Evolutionary conservation across 1,140 invertebrate genomes (phyloP).

Genomic region (Lasioglossum albipes): DNA sequence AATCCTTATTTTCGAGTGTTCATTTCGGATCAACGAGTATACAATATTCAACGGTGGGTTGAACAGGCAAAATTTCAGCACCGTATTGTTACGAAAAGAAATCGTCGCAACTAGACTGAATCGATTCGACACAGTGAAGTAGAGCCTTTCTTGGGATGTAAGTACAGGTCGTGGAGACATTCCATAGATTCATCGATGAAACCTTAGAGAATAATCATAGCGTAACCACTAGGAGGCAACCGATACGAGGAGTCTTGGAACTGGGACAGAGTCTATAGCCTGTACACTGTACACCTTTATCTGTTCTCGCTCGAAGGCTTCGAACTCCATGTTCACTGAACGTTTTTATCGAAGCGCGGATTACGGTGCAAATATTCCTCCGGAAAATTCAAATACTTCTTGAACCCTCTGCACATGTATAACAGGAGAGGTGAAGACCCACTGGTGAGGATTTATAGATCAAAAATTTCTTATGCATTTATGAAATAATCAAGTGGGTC

Average conservation of each 20-base stretch:
- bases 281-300: neutral
- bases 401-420: too few species aligned
- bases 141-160: neutral
- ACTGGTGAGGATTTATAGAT: too few species aligned
- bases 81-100: neutral
- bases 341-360: neutral
- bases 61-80: too few species aligned
- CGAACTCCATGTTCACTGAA: neutral
- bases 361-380: neutral
- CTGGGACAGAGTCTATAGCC: constrained; percentile 20
- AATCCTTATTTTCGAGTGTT: too few species aligned
- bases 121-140: neutral
- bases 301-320: constrained; percentile 1
- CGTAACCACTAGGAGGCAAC: constrained; percentile 24
- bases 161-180: neutral
- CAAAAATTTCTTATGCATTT: too few species aligned
- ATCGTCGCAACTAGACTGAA: neutral
- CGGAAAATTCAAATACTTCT: too few species aligned
- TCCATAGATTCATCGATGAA: neutral
- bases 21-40: too few species aligned
- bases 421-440: too few species aligned
- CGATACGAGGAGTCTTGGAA: constrained; percentile 35
- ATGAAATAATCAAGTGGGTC: too few species aligned
- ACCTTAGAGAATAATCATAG: constrained; percentile 28
- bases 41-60: too few species aligned